These are phyloP conservation scores for Elaphurus davidianus DNA, from an alignment of 2,113 vertebrate genomes.

Conservation along the genomic window DNA sequence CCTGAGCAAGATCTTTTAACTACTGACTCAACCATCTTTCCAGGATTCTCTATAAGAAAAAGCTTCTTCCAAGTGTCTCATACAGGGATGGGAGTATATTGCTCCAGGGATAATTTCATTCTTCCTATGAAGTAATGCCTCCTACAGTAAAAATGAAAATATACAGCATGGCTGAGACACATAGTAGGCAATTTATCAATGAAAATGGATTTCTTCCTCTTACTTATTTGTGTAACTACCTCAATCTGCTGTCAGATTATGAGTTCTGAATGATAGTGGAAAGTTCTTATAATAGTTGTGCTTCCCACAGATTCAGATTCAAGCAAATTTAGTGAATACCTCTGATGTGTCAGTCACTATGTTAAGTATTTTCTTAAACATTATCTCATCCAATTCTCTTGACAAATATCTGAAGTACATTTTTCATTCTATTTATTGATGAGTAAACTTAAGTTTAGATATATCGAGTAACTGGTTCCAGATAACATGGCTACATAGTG, in stretches of 20 bases:
- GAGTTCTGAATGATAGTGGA: neutral
- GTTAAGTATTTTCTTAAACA: neutral
- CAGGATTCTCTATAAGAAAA: neutral
- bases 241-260: neutral
- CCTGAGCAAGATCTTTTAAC: neutral
- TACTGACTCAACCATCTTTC: neutral
- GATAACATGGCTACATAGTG: neutral
- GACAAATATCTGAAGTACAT: neutral
- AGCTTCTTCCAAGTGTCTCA: neutral
- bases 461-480: neutral
- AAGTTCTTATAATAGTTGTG: constrained; percentile 5
- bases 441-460: neutral
- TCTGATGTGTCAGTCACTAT: neutral
- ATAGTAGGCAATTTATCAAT: neutral
- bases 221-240: neutral
- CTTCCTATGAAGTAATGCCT: neutral
- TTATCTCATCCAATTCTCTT: neutral
- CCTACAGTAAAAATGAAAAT: neutral
- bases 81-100: neutral
- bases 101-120: neutral
- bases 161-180: neutral
- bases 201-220: neutral
- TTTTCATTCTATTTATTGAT: neutral
- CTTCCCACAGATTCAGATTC: neutral
- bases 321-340: neutral